Evolutionary conservation across 2,888 invertebrate genomes (phyloP), one percentile per base, ranked within the genome.

Genomic region (Sycophila texana): DNA sequence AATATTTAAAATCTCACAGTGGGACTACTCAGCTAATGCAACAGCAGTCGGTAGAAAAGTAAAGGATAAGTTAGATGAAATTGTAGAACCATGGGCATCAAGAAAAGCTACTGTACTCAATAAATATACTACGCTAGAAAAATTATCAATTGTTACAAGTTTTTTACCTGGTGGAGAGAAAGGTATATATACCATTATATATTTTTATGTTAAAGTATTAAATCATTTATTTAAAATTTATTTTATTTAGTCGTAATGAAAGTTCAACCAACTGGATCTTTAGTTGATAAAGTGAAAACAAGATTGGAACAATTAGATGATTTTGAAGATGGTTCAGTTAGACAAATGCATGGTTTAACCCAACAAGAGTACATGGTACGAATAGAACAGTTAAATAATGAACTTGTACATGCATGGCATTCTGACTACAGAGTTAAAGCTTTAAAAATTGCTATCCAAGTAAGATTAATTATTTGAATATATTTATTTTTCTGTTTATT

Each of bases 381-480:
- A 85, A 96, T 99, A 82, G 96, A 97, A 86, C 95, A 97, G 90
- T 92, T 99, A n/a, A 97, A 96, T 91, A 95, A 95, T 87, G 97
- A 98, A 90, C 93, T 99, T 47, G 95, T 96, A 61, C 94, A 93
- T 90, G 98, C 98, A 10, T 99, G 99, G 99, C 94, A 96, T 86
- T 94, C 95, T 39, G 98, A 99, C 91, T 98, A 98, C 90, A 93
- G 98, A 85, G 98, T 98, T 0, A 97, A 97, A 91, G 96, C 99
- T 5, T 93, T 99, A 57, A 99, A 99, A 93, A 98, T 99, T 87
- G 97, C 96, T 0, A 99, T 99, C 84, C 98, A 94, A 91, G 93
- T 93, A 84, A 68, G 12, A 65, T 71, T 55, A 49, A 57, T 51
- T 61, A 67, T 77, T 74, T 67, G 13, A 22, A 58, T 77, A 53